Conservation (phyloP, 2,113 vertebrate genomes). For the Hydropotes inermis region DNA sequence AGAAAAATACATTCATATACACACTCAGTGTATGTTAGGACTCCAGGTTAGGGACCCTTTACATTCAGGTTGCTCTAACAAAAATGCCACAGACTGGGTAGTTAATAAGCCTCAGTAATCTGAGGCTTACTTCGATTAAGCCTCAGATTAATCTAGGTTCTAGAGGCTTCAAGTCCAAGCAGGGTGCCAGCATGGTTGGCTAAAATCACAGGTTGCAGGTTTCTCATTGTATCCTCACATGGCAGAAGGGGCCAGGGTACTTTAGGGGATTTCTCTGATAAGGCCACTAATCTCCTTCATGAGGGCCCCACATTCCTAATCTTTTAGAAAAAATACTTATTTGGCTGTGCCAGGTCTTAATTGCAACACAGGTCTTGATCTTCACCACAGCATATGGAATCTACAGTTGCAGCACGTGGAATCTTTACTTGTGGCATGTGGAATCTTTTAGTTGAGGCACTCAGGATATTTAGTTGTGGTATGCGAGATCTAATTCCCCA, state of each 20-base stretch:
- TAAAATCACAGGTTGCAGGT: background rate
- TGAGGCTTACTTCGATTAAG: too few relatives aligned
- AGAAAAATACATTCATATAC: background rate
- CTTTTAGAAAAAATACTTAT: background rate
- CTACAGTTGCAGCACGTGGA: background rate
- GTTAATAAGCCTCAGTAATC: background rate
- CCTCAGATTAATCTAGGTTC: background rate
- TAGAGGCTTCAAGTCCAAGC: background rate
- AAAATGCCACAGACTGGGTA: background rate
- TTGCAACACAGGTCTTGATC: background rate
- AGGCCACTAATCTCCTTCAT: background rate
- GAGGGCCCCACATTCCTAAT: background rate
- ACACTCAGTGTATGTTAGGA: background rate
- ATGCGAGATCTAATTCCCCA: background rate
- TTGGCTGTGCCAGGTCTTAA: background rate
- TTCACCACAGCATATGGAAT: background rate
- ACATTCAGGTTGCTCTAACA: background rate
- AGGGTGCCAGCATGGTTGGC: background rate
- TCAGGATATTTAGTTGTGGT: background rate
- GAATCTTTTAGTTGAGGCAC: background rate
- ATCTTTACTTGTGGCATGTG: background rate
- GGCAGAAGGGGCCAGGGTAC: background rate
- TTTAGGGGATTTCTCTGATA: background rate
- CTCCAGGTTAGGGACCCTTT: background rate
- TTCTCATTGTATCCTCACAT: background rate